Base-by-base conservation (phyloP, 2,888 invertebrate species). In the Xanthia togata region DNA sequence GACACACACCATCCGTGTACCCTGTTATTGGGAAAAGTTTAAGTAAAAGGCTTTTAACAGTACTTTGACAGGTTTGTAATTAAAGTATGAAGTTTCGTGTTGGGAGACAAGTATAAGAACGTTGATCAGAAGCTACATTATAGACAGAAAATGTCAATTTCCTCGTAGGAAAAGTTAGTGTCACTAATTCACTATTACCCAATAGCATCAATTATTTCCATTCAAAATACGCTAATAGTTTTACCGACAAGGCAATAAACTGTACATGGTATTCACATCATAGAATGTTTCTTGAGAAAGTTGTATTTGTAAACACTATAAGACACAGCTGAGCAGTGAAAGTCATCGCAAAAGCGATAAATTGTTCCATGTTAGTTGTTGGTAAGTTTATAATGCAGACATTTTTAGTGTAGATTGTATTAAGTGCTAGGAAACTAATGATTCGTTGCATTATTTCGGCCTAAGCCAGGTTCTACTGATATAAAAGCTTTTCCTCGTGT, bases 261-360 rank as follows among this genome's bases (percentile, higher is more conserved):
- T 78, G 63, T 75, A 76, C 78, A 74, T 76, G 70, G 78, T 78
- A 76, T 81, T 81, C 79, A 75, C 81, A 87, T 82, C 78, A 85
- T 88, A 76, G 83, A 87, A 82, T 80, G 83, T 77, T 77, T 85
- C 80, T 87, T 81, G 89, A 79, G 87, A 87, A 87, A 87, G 87
- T 89, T 79, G 87, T 84, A 81, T 87, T 88, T 83, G 82, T 81
- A 88, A 82, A 85, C 83, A 88, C 80, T 77, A 71, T 76, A 82
- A 59, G 82, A 53, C 82, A 78, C 83, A 87, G 78, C 76, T 84
- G 82, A 81, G 65, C 75, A 88, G 87, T 87, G 87, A 88, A 87
- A 87, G 87, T 89, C 80, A 80, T 78, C 75, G 89, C 73, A 76
- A 74, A 87, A 75, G 85, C 86, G 57, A 87, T 87, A 87, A 89